A percentile compares a stretch with the other conserved stretches of the same genome.
These are phyloP conservation scores for Vimba vimba DNA, from an alignment of 2,113 vertebrate genomes.

Conservation along the genomic window DNA sequence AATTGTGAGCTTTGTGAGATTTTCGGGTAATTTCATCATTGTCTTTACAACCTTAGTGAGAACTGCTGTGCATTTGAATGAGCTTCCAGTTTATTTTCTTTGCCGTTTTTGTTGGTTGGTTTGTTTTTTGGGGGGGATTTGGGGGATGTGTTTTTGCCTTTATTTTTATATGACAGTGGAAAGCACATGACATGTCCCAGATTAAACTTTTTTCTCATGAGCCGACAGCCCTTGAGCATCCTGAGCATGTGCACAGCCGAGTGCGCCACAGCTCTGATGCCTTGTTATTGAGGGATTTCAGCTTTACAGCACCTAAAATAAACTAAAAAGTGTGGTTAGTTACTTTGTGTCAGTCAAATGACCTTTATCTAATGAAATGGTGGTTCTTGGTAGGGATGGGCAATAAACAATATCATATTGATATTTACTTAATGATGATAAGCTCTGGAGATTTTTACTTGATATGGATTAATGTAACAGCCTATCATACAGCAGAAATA, in stretches of 20 bases:
- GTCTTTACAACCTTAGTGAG: not conserved
- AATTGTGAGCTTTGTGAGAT: conserved; percentile 1
- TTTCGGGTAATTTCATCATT: conserved; percentile 4
- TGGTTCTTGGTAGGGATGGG: too few species aligned
- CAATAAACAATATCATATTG: too few species aligned
- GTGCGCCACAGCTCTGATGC: not conserved
- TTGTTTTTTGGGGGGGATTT: not conserved
- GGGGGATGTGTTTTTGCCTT: not conserved
- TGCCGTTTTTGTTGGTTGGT: not conserved
- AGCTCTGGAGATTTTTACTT: too few species aligned
- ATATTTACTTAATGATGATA: too few species aligned
- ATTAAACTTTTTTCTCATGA: not conserved
- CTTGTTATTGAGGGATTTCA: not conserved
- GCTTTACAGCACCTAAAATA: not conserved
- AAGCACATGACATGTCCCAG: not conserved
- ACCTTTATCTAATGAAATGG: not conserved
- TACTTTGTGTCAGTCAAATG: not conserved
- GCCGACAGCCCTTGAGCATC: not conserved
- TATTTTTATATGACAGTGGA: not conserved
- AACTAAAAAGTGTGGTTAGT: not conserved
- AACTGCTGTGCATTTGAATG: not conserved
- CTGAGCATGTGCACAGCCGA: not conserved
- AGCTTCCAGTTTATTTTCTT: not conserved
- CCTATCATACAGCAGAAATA: too few species aligned
- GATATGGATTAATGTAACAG: too few species aligned